Percentiles rank a stretch among this genome's conserved stretches.
These are phyloP conservation scores for Caenorhabditis tropicalis DNA, from an alignment of 1,140 invertebrate species.

Conservation along the genomic window DNA sequence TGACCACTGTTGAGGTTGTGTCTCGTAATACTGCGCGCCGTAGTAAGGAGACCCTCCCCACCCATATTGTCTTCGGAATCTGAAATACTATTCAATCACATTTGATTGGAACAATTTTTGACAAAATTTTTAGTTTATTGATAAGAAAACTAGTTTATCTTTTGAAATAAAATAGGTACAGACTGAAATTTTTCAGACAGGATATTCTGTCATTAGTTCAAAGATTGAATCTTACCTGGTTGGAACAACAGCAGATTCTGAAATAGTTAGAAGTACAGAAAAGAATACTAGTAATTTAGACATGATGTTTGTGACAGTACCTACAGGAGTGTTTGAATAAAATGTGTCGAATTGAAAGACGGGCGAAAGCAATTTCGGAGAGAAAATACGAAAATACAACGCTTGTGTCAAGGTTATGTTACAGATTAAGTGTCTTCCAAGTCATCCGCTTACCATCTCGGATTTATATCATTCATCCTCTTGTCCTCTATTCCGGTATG, in stretches of 20 bases:
- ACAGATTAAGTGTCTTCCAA: slow-evolving; percentile 36
- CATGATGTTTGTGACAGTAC: not conserved
- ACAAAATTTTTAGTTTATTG: not conserved
- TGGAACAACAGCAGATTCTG: not conserved
- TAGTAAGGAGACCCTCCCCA: slow-evolving; percentile 25
- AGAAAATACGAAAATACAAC: slow-evolving; percentile 18
- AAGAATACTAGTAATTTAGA: not conserved
- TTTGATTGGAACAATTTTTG: not conserved
- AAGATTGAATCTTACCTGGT: not conserved
- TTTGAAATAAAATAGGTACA: not conserved
- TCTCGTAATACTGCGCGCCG: slow-evolving; percentile 21
- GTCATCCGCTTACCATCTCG: slow-evolving; percentile 39
- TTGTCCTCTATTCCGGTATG: slow-evolving; percentile 32
- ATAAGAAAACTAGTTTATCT: slow-evolving; percentile 11
- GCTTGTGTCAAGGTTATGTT: slow-evolving; percentile 43
- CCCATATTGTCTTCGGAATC: not conserved
- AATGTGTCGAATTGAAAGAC: not conserved
- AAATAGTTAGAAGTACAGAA: not conserved
- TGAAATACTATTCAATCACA: not conserved
- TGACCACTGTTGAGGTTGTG: slow-evolving; percentile 29
- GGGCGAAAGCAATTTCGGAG: not conserved
- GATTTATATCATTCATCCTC: slow-evolving; percentile 39
- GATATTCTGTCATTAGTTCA: not conserved
- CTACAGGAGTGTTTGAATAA: not conserved
- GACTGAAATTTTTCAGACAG: not conserved